Conservation (phyloP, 53 echinoderm and acorn worm genomes). For the Actinopyga echinites region DNA sequence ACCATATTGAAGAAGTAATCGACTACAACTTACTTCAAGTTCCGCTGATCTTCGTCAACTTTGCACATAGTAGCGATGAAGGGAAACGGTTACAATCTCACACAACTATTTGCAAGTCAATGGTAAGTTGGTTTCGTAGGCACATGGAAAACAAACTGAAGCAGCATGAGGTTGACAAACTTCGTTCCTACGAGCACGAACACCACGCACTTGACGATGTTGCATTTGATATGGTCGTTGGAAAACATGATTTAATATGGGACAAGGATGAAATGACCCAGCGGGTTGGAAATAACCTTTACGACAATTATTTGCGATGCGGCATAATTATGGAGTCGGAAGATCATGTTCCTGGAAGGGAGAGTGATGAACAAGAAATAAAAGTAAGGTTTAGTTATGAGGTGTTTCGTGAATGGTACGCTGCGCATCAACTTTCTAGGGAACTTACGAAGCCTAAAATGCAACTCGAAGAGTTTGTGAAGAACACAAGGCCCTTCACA, state of each 20-base stretch:
- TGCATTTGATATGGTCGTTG: background rate
- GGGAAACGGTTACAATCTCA: background rate
- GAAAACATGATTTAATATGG: background rate
- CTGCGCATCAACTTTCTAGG: background rate
- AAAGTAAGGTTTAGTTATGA: background rate
- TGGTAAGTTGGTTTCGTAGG: background rate
- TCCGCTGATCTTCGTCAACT: constrained; percentile 2
- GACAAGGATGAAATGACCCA: background rate
- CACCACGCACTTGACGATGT: background rate
- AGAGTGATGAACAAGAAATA: background rate
- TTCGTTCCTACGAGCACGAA: background rate
- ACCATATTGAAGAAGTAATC: background rate
- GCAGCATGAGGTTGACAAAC: background rate
- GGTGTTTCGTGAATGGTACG: constrained; percentile 13
- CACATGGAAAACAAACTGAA: background rate
- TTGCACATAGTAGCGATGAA: background rate
- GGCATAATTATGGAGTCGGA: background rate
- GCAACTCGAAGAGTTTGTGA: too few species aligned
- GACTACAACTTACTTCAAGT: background rate
- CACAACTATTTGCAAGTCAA: background rate
- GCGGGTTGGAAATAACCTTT: background rate
- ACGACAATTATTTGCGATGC: background rate
- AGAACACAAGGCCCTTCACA: too few species aligned
- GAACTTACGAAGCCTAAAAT: too few species aligned
- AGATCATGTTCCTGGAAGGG: background rate